phyloP scores from a whole-genome alignment of 1,140 invertebrate genomes.

The Panagrolaimus sp. region DNA sequence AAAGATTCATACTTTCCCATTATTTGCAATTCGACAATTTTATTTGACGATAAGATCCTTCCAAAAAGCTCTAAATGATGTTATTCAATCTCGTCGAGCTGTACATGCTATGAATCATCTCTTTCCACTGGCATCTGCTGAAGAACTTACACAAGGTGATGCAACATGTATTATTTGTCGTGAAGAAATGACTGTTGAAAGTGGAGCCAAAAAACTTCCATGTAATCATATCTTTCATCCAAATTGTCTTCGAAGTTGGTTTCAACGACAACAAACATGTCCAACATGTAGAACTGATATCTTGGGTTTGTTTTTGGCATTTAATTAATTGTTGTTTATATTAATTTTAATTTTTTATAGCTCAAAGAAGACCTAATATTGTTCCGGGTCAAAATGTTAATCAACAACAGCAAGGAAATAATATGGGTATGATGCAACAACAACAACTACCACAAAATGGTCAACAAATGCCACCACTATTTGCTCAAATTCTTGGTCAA shows the following conservation, averaged over 20 bases:
- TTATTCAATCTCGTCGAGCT: conserved; percentile 85
- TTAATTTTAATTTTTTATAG: neutral
- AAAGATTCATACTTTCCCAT: conserved; percentile 87
- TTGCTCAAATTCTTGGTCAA: neutral
- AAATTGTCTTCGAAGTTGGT: conserved; percentile 95
- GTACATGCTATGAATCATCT: conserved; percentile 67
- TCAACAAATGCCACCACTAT: neutral
- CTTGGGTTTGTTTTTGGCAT: conserved; percentile 64
- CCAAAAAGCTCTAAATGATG: conserved; percentile 95
- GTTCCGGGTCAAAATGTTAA: neutral
- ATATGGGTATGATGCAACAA: neutral
- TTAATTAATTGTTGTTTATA: neutral
- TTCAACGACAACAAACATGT: conserved; percentile 98
- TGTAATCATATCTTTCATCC: conserved; percentile 99
- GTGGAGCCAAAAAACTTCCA: conserved; percentile 86
- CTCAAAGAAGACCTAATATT: neutral
- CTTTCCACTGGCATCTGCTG: conserved; percentile 21
- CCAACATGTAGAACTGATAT: conserved; percentile 96
- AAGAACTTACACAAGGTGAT: conserved; percentile 68
- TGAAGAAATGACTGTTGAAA: conserved; percentile 71
- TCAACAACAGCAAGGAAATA: neutral
- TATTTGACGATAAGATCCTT: conserved; percentile 94
- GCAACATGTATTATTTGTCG: conserved; percentile 99
- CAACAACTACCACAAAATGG: neutral
- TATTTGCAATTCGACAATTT: conserved; percentile 97